phyloP scores from a whole-genome alignment of 30 jellyfish, hydroid and myxozoan species.

The Pelagia noctiluca region DNA sequence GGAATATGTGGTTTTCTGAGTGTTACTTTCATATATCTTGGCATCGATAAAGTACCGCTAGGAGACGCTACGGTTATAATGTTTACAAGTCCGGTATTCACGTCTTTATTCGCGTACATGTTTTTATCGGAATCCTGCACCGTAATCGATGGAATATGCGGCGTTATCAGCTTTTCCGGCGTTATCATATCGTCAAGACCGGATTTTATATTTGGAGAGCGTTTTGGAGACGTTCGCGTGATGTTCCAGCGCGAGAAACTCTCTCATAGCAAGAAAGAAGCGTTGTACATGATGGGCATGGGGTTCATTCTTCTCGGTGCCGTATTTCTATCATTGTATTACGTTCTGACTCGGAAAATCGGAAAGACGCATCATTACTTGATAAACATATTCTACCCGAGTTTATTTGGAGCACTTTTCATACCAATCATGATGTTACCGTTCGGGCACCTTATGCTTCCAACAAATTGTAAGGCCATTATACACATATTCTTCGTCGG shows the following conservation, averaged over 20 bases:
- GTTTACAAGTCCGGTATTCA: slow-evolving; percentile 83
- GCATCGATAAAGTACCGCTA: slow-evolving; percentile 79
- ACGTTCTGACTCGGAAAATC: slow-evolving; percentile 73
- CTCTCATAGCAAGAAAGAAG: slow-evolving; percentile 41
- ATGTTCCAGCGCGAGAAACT: slow-evolving; percentile 30
- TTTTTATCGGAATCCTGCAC: slow-evolving; percentile 67
- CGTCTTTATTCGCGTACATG: slow-evolving; percentile 69
- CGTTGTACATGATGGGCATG: slow-evolving; percentile 58
- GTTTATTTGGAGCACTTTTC: slow-evolving; percentile 69
- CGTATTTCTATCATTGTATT: slow-evolving; percentile 73
- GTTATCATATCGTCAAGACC: slow-evolving; percentile 82
- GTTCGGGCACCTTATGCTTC: slow-evolving; percentile 36
- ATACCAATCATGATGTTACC: slow-evolving; percentile 70
- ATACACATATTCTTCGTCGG: slow-evolving; percentile 69
- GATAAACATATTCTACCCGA: slow-evolving; percentile 72
- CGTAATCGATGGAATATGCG: slow-evolving; percentile 66
- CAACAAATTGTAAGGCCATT: slow-evolving; percentile 53
- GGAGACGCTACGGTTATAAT: slow-evolving; percentile 81
- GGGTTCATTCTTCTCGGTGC: slow-evolving; percentile 76
- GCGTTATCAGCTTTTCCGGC: slow-evolving; percentile 72
- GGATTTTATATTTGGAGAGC: slow-evolving; percentile 69
- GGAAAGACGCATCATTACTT: slow-evolving; percentile 38
- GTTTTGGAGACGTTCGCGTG: slow-evolving; percentile 15
- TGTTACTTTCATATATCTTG: slow-evolving; percentile 68
- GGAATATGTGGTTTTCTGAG: slow-evolving; percentile 77